Evolutionary conservation across 2,888 invertebrate genomes (phyloP).

Genomic region (Callinectes sapidus): DNA sequence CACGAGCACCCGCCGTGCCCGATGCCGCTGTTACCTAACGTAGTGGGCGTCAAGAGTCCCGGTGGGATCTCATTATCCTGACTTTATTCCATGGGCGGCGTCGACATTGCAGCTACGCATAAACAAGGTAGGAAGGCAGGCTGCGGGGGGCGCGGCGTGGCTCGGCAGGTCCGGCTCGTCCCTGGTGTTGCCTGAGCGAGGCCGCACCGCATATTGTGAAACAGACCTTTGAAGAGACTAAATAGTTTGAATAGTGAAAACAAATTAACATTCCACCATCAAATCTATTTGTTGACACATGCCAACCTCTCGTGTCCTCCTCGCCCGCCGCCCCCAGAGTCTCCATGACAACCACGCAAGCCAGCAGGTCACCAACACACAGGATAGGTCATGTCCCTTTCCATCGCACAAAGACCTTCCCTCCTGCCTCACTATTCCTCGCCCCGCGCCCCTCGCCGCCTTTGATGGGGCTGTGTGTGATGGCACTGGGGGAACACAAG

Average conservation of each 20-base stretch:
- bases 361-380: not conserved
- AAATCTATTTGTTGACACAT: not conserved
- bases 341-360: not conserved
- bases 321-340: not conserved
- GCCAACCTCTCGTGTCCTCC: not conserved
- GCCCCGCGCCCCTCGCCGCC: not conserved
- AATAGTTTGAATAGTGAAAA: not conserved
- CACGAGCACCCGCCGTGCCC: not conserved
- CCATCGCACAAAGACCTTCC: not conserved
- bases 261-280: not conserved
- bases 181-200: not conserved
- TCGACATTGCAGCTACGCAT: conserved; percentile 26
- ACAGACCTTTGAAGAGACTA: not conserved
- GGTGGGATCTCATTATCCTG: conserved; percentile 3
- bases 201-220: not conserved
- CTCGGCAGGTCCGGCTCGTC: not conserved
- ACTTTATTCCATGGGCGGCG: conserved; percentile 9
- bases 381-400: not conserved
- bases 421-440: not conserved
- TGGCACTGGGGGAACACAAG: conserved; percentile 13
- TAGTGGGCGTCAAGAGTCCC: conserved; percentile 11
- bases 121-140: conserved; percentile 5
- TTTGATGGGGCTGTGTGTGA: conserved; percentile 5
- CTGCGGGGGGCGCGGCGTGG: not conserved
- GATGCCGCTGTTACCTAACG: conserved; percentile 17